Evolutionary conservation across 1,140 invertebrate species (phyloP).

Genomic region (Nylanderia fulva): DNA sequence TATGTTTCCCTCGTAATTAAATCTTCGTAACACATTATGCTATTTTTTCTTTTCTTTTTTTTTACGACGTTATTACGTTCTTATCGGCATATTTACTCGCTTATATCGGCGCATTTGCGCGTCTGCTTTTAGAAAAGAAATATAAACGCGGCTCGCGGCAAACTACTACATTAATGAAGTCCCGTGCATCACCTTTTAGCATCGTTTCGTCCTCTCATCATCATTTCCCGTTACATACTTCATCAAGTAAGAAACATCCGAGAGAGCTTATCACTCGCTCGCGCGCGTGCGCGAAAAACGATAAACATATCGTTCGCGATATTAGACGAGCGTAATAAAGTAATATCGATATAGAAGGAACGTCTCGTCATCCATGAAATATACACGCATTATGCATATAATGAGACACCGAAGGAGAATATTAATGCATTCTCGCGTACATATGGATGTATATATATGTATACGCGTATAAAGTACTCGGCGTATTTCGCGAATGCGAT

Average conservation of each 20-base stretch:
- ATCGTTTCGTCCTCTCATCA: conserved; percentile 23
- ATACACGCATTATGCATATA: not conserved
- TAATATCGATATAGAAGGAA: conserved; percentile 14
- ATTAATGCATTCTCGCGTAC: conserved; percentile 18
- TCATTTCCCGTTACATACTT: conserved; percentile 26
- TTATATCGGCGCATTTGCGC: conserved; percentile 1
- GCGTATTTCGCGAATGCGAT: not conserved
- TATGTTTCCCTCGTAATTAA: conserved; percentile 26
- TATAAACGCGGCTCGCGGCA: too few species aligned
- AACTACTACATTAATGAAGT: conserved; percentile 40
- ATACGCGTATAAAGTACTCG: not conserved
- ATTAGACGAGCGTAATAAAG: not conserved
- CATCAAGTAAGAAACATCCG: conserved; percentile 26
- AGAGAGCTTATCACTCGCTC: conserved; percentile 25
- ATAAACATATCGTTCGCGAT: conserved; percentile 13
- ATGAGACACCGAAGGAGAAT: not conserved
- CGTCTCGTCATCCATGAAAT: conserved; percentile 14
- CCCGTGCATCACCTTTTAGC: not conserved
- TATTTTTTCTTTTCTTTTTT: too few species aligned
- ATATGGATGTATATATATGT: too few species aligned
- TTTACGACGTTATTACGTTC: conserved; percentile 11
- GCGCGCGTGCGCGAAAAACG: not conserved
- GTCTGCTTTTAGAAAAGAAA: conserved; percentile 13
- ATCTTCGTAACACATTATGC: not conserved
- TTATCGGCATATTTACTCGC: conserved; percentile 44